Evolutionary conservation across 2,113 vertebrate species (phyloP), one percentile per base, ranked within the genome.

Genomic region (Rissa tridactyla): DNA sequence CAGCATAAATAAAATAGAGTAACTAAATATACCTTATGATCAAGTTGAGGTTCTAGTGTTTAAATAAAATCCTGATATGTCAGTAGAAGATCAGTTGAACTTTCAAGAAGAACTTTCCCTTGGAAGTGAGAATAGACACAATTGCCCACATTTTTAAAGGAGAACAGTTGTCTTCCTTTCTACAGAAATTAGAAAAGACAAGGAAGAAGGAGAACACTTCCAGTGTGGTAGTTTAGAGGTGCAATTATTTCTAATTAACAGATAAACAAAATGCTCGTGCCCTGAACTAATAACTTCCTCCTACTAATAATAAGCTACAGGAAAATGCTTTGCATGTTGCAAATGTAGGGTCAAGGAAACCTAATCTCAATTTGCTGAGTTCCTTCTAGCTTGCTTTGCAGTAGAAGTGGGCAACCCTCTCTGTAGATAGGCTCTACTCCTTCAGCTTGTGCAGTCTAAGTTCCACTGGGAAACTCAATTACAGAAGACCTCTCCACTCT

Each of bases 391-490:
- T 94, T 88, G 47, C 62, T 52, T 46, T 57, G 8, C 36, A 55
- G 14, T 21, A 49, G 25, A 73, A 75, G 21, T 47, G 27, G 55
- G 34, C 83, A 73, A 62, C 20, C 6, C 17, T 79, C 10, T 80
- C 18, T 81, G 38, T 55, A 86, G 51, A 60, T 29, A 73, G 21
- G 25, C 64, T 86, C 22, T 86, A 6, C 19, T 93, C 25, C n/a
- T 95, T 23, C 26, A 58, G 82, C 82, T 90, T 51, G 62, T 80
- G 60, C 52, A 78, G 10, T 80, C 27, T 54, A 27, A 52, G 27
- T 94, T 94, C 78, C 58, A 21, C 26, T 75, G 72, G 73, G 84
- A 94, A 92, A 79, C 46, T 91, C 65, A 54, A 20, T 92, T 87
- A 25, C 1, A 64, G 61, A 72, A 65, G 77, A 83, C 51, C 49